Conservation (phyloP, 2,113 vertebrate species). For the Microcebus tavaratra region DNA sequence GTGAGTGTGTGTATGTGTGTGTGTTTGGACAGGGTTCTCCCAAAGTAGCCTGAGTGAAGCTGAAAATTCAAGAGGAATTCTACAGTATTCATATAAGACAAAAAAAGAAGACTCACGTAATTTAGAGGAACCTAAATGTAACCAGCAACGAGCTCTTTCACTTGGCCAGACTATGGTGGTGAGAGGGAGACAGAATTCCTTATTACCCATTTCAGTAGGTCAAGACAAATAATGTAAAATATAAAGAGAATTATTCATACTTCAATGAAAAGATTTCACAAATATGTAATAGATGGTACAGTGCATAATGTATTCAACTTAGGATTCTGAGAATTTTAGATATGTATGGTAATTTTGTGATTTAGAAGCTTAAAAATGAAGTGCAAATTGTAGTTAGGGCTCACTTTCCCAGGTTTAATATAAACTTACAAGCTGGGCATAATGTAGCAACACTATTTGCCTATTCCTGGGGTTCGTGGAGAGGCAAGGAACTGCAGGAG, state of each 20-base stretch:
- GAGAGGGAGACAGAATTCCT: background rate
- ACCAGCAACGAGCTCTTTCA: background rate
- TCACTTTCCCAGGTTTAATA: background rate
- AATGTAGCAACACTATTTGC: background rate
- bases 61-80: constrained; percentile 40
- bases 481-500: background rate
- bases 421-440: background rate
- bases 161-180: background rate
- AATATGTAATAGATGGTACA: background rate
- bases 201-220: background rate
- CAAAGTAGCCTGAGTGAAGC: background rate
- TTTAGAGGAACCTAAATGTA: background rate
- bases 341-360: constrained; percentile 22
- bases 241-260: background rate
- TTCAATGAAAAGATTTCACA: constrained; percentile 29
- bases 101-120: background rate
- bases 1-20: background rate
- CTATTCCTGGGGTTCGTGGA: background rate
- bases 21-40: background rate
- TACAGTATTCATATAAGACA: background rate
- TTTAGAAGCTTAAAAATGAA: constrained; percentile 32
- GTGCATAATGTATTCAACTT: background rate
- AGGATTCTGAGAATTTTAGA: background rate
- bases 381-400: background rate
- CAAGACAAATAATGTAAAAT: background rate